These are phyloP conservation scores for Cecropterus lyciades DNA, from an alignment of 1,140 invertebrate species.

Conservation along the genomic window DNA sequence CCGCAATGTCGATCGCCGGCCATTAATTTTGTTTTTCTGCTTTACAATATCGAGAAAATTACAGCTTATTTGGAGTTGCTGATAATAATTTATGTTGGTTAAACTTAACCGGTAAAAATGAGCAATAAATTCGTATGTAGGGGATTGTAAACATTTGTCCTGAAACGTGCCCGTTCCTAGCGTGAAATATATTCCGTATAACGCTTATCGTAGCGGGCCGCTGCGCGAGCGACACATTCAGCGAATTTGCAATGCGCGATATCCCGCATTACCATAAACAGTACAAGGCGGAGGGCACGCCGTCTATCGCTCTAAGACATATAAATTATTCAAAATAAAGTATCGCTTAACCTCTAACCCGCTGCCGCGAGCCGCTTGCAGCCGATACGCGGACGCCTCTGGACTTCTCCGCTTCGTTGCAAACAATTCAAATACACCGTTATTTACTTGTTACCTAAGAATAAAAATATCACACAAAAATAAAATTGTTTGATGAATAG, in stretches of 20 bases:
- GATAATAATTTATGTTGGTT: constrained; percentile 8
- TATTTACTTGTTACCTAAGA: constrained; percentile 16
- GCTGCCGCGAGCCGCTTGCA: constrained; percentile 55
- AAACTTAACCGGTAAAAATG: constrained; percentile 1
- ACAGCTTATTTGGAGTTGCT: neutral
- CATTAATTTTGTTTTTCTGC: constrained; percentile 24
- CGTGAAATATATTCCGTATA: constrained; percentile 61
- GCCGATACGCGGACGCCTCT: constrained; percentile 45
- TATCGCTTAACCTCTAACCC: constrained; percentile 82
- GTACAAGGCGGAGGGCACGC: constrained; percentile 78
- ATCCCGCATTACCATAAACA: constrained; percentile 82
- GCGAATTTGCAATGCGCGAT: constrained; percentile 83
- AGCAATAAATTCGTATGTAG: constrained; percentile 36
- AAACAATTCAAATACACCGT: constrained; percentile 16
- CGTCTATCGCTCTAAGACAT: constrained; percentile 82
- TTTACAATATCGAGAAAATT: constrained; percentile 14
- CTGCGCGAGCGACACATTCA: constrained; percentile 77
- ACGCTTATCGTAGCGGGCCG: constrained; percentile 65
- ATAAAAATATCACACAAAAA: constrained; percentile 6
- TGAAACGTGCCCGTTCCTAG: constrained; percentile 54
- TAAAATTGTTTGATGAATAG: neutral
- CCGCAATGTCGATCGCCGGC: constrained; percentile 2
- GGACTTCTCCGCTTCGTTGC: constrained; percentile 37
- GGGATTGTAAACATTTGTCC: constrained; percentile 52
- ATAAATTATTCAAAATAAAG: constrained; percentile 85